Evolutionary conservation across 64 coral and sea anemone genomes (phyloP).

Genomic region (Stichodactyla helianthus): DNA sequence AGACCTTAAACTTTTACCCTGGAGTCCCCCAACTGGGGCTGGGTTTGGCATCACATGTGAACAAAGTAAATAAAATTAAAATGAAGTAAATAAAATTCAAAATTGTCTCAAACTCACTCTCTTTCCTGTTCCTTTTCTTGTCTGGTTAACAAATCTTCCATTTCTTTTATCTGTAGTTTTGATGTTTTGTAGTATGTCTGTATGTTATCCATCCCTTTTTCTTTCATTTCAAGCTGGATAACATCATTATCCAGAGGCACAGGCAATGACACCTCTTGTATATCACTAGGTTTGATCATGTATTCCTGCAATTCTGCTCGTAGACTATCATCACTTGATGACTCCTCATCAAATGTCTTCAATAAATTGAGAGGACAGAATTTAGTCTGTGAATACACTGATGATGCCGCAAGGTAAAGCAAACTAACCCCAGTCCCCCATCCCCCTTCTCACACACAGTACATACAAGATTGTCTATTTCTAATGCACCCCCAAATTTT

Average conservation of each 20-base stretch:
- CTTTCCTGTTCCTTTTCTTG: constrained; percentile 75
- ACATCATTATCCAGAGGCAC: background rate
- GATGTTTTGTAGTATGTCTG: constrained; percentile 80
- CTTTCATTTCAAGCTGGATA: constrained; percentile 51
- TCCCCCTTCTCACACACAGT: no score
- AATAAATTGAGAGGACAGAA: background rate
- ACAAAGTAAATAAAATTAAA: no score
- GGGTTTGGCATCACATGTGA: no score
- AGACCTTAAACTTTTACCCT: no score
- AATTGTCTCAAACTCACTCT: constrained; percentile 46
- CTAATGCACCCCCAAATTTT: no score
- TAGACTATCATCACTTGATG: background rate
- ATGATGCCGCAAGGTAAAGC: no score
- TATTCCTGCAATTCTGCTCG: constrained; percentile 6
- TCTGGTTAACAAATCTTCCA: constrained; percentile 63
- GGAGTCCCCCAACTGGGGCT: no score
- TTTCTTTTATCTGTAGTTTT: constrained; percentile 70
- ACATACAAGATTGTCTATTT: no score
- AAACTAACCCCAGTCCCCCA: no score
- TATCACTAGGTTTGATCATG: constrained; percentile 37
- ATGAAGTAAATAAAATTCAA: no score
- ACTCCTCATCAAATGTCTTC: constrained; percentile 8
- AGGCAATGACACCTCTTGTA: constrained; percentile 5
- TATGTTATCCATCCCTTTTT: constrained; percentile 63
- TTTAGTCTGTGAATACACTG: no score